These are phyloP conservation scores for Pseudonaja textilis DNA, from an alignment of 2,113 vertebrate genomes.

Conservation along the genomic window DNA sequence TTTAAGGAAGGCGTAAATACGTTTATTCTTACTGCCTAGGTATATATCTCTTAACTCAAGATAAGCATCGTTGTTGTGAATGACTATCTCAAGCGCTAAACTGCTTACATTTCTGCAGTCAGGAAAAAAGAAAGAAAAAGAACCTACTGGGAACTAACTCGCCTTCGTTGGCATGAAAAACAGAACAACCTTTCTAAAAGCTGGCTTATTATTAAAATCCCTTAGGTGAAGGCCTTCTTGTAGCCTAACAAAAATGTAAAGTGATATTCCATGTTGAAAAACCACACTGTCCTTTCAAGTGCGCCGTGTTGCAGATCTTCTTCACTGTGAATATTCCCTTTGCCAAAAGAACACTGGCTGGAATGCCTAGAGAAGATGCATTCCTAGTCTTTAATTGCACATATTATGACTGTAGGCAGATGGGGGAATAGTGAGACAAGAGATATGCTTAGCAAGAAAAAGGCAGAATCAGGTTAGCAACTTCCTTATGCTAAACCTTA, in stretches of 20 bases:
- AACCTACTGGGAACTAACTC: constrained; percentile 12
- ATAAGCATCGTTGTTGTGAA: constrained; percentile 40
- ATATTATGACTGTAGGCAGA: background rate
- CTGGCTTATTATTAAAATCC: constrained; percentile 51
- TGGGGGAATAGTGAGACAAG: background rate
- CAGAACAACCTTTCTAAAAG: constrained; percentile 41
- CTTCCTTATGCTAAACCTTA: background rate
- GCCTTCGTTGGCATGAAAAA: constrained; percentile 42
- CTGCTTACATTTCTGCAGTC: constrained; percentile 42
- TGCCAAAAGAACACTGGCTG: background rate
- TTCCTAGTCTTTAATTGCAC: constrained; percentile 7
- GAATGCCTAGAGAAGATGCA: background rate
- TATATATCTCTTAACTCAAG: constrained; percentile 54
- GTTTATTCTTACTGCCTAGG: constrained; percentile 35
- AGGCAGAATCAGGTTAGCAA: constrained; percentile 8
- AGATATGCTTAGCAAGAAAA: background rate
- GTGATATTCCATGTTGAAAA: constrained; percentile 27
- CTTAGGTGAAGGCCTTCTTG: constrained; percentile 32
- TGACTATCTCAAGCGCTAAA: constrained; percentile 48
- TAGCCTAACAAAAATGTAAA: constrained; percentile 41
- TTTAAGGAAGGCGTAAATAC: constrained; percentile 41
- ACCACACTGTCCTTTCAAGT: background rate
- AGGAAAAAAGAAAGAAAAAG: constrained; percentile 19
- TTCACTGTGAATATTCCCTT: background rate
- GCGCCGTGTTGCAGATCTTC: background rate